phyloP scores from a whole-genome alignment of 2,888 invertebrate genomes.

The Pomacea canaliculata region DNA sequence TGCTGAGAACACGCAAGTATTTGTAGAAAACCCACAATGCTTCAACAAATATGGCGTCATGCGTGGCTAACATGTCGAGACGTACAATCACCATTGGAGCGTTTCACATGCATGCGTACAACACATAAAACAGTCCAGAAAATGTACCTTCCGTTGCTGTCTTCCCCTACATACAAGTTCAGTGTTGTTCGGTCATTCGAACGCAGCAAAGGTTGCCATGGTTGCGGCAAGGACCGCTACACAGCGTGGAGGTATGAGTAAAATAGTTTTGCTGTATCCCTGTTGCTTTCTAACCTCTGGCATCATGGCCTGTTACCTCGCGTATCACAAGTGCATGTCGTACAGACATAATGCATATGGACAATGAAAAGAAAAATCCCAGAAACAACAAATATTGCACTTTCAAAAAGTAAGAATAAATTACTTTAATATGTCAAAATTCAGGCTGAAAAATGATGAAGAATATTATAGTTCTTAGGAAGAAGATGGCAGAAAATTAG shows the following conservation, averaged over 20 bases:
- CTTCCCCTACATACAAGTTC: no score
- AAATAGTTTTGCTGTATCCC: no score
- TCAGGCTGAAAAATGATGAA: no score
- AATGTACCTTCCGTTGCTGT: neutral
- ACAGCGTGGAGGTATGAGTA: neutral
- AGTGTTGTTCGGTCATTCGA: neutral
- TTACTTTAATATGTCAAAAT: neutral
- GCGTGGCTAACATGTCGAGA: neutral
- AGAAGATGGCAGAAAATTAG: no score
- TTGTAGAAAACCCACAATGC: neutral
- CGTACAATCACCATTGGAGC: neutral
- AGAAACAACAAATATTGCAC: constrained; percentile 21
- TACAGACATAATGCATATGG: constrained; percentile 4
- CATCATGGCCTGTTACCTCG: neutral
- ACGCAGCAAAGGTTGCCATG: neutral
- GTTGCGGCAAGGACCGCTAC: neutral
- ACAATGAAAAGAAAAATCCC: constrained; percentile 1
- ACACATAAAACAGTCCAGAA: constrained; percentile 2
- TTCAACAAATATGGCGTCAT: constrained; percentile 7
- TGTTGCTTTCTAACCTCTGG: no score
- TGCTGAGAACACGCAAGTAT: neutral
- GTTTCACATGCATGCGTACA: constrained; percentile 9
- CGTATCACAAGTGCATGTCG: constrained; percentile 16
- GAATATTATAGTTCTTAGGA: no score
- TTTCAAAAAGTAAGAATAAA: constrained; percentile 2